Evolutionary conservation across 2,797 vertebrate genomes (phyloP).

Genomic region (Propithecus deckenii): DNA sequence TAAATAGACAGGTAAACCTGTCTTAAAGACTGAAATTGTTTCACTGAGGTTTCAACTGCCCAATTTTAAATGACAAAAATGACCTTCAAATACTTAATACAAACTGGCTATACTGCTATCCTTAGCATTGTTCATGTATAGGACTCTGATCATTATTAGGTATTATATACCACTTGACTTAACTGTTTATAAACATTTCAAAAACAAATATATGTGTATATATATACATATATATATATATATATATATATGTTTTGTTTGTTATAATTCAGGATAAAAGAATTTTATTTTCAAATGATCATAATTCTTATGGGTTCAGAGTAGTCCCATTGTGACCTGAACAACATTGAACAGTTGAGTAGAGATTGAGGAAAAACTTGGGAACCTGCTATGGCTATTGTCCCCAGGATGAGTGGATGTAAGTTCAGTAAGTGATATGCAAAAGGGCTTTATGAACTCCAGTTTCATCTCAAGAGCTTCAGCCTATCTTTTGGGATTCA

Average conservation of each 20-base stretch:
- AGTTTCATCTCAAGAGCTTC: not conserved
- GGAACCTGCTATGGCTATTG: not conserved
- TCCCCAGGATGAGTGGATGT: not conserved
- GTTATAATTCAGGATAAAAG: not conserved
- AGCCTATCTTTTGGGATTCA: not conserved
- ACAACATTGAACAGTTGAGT: not conserved
- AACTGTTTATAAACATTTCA: not conserved
- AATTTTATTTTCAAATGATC: not conserved
- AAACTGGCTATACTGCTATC: not conserved
- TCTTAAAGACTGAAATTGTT: not conserved
- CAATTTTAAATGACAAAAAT: constrained; percentile 4
- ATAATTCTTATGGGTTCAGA: not conserved
- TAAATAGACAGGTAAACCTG: not conserved
- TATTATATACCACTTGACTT: not conserved
- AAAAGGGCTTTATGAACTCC: not conserved
- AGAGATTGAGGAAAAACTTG: not conserved
- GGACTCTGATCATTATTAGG: not conserved
- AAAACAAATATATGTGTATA: not conserved
- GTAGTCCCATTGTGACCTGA: not conserved
- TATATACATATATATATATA: no score
- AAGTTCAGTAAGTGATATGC: not conserved
- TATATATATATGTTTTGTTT: not conserved
- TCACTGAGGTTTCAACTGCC: not conserved
- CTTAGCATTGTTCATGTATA: not conserved
- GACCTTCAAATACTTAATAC: not conserved